Base-by-base conservation (phyloP, 1,140 invertebrate species). In the Scaptomyza pallida region DNA sequence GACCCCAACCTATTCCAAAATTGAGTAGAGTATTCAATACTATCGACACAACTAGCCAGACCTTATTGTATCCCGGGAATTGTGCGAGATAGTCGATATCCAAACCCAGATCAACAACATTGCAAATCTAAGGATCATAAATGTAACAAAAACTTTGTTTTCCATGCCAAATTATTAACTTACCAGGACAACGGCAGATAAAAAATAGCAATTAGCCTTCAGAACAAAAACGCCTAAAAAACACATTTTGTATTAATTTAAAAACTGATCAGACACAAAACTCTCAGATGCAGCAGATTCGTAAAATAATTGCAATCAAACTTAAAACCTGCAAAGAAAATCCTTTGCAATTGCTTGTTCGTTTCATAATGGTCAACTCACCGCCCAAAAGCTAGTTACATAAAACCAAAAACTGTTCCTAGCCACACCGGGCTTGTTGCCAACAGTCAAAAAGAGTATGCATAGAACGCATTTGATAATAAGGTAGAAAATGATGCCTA, bases 171-270 rank as follows among this genome's bases (percentile, higher is more conserved):
- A n/a, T 8, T 5, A 3, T 0, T 2, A 10, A 48, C 41, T 59
- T 33, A 59, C 62, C 33, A 23, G 5, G 3, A 59, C 9, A 13
- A 30, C 10, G 6, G 30, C 3, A 21, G 62, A 45, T 12, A 56
- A 30, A 10, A 48, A 3, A 2, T 48, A 0, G 5, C 33, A 8
- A 26, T 57, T 17, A 16, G 40, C 17, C 19, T 26, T 40, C 0
- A 65, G 43, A 2, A 45, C 15, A 5, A 2, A 12, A 0, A 16
- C 3, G 12, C 43, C 52, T 16, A 65, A 8, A 48, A 57, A 26
- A 12, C 62, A 65, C 62, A 65, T 65, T n/a, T 26, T 13, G 6
- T 43, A 0, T 21, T 4, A n/a, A 16, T 9, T 37, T 37, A 12
- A n/a, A 17, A 44, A 21, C 5, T 3, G 3, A 23, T 47, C 10